Evolutionary conservation across 2,888 invertebrate genomes (phyloP), one percentile per base, ranked within the genome.

Genomic region (Coelopa pilipes): DNA sequence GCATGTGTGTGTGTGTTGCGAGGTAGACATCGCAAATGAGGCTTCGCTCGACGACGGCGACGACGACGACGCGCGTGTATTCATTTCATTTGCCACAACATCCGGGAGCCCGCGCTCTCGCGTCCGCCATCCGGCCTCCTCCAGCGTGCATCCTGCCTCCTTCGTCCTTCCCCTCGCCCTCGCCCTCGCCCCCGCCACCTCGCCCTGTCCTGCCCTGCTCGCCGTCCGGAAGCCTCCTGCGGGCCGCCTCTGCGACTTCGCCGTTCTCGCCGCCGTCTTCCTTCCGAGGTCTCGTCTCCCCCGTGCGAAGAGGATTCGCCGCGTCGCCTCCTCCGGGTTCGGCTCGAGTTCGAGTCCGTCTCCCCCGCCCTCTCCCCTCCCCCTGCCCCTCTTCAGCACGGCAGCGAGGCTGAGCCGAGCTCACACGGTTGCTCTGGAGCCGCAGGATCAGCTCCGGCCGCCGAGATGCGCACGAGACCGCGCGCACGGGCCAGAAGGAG

Each of bases 1-100:
- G 34, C 34, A 34, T 34, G 7, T 34, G 34, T 34, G 34, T 34
- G 7, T 34, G 7, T 34, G 2, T 7, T n/a, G 2, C 24, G 24
- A 66, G 57, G 57, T 34, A 9, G 15, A 19, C 59, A 13, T 12
- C 47, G 9, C 59, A 59, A 59, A 59, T 69, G 49, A 65, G 46
- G 53, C 67, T 67, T n/a, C 49, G 11, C 10, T 10, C 53, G 34
- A 34, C n/a, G 62, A 46, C 49, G 49, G 9, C 17, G 13, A 3
- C 53, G 34, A 34, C n/a, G 62, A 46, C 49, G 49, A 12, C 17
- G 13, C 19, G 62, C 45, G 13, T 19, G 17, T 59, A 67, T 72
- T 72, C 60, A 50, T 68, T 59, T 60, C 72, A 67, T 60, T 72
- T 65, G 57, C 19, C 72, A 46, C 66, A 53, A 67, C 53, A 24